A percentile compares a stretch with the other conserved stretches of the same genome.
Evolutionary conservation across 2,888 invertebrate genomes (phyloP).

Genomic region (Gryllus longicercus): DNA sequence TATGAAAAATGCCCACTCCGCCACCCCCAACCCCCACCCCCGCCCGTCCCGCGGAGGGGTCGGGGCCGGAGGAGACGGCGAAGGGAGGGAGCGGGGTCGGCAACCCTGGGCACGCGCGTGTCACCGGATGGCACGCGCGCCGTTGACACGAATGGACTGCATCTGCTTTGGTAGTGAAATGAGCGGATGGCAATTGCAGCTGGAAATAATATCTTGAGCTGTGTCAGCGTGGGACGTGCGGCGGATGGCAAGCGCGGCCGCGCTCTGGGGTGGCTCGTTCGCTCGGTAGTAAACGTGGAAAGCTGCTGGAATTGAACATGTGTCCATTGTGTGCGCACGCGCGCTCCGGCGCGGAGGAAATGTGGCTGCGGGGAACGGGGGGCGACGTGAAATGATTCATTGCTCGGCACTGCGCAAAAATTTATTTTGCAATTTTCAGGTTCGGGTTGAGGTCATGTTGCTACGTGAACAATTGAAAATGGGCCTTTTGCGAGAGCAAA

Average conservation of each 20-base stretch:
- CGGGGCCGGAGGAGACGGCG: background rate
- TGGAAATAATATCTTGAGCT: background rate
- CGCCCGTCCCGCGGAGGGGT: no score
- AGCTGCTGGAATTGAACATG: background rate
- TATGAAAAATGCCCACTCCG: no score
- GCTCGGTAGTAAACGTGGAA: background rate
- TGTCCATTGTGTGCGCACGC: background rate
- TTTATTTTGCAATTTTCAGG: no score
- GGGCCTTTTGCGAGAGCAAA: no score
- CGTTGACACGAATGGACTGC: constrained; percentile 4
- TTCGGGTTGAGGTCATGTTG: no score
- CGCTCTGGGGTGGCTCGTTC: background rate
- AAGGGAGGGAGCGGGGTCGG: background rate
- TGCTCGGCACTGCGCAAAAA: no score
- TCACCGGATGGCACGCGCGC: constrained; percentile 8
- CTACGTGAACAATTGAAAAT: no score
- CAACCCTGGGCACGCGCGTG: background rate
- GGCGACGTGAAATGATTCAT: no score
- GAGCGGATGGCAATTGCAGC: constrained; percentile 6
- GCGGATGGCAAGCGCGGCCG: background rate
- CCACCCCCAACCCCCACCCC: no score
- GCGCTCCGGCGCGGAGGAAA: no score
- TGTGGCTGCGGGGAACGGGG: no score
- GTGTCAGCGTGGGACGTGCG: background rate
- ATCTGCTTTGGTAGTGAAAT: background rate